Evolutionary conservation across 2,797 vertebrate genomes (phyloP).

Genomic region (Silurus aristotelis): DNA sequence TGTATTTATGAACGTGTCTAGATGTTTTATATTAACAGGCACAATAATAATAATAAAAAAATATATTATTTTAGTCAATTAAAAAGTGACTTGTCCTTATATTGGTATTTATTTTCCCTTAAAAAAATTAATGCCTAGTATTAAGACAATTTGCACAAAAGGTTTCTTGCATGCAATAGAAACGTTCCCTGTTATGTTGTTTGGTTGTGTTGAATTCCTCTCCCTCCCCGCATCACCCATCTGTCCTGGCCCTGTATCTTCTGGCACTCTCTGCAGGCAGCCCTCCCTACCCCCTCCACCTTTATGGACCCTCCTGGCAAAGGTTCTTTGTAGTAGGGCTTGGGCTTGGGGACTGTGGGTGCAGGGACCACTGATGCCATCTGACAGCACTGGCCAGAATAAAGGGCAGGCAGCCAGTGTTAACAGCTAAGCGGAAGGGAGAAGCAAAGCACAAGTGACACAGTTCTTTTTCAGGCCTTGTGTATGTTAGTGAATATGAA

Average conservation of each 20-base stretch:
- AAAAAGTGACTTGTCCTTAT: not conserved
- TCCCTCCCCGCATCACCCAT: slow-evolving; percentile 44
- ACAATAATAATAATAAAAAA: not conserved
- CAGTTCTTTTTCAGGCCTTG: slow-evolving; percentile 31
- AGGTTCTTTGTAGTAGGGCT: slow-evolving; percentile 53
- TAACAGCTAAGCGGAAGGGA: slow-evolving; percentile 56
- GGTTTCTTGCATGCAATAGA: slow-evolving; percentile 21
- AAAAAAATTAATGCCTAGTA: not conserved
- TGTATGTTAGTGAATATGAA: slow-evolving; percentile 27
- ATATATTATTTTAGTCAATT: not conserved
- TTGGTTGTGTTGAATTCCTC: slow-evolving; percentile 32
- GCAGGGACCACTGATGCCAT: slow-evolving; percentile 58
- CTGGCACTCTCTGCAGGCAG: slow-evolving; percentile 39
- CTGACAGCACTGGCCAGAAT: slow-evolving; percentile 57
- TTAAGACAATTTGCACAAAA: slow-evolving; percentile 20
- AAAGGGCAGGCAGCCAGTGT: slow-evolving; percentile 59
- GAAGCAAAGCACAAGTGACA: slow-evolving; percentile 37
- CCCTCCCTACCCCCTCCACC: slow-evolving; percentile 28
- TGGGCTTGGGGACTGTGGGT: slow-evolving; percentile 44
- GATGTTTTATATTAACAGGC: not conserved
- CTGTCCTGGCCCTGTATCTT: slow-evolving; percentile 52
- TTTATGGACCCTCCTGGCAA: slow-evolving; percentile 45
- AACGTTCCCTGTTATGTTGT: slow-evolving; percentile 35
- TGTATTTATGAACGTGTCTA: not conserved
- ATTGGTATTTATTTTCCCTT: not conserved